Base-by-base conservation (phyloP, 2,113 vertebrate species). In the Antigone vipio region DNA sequence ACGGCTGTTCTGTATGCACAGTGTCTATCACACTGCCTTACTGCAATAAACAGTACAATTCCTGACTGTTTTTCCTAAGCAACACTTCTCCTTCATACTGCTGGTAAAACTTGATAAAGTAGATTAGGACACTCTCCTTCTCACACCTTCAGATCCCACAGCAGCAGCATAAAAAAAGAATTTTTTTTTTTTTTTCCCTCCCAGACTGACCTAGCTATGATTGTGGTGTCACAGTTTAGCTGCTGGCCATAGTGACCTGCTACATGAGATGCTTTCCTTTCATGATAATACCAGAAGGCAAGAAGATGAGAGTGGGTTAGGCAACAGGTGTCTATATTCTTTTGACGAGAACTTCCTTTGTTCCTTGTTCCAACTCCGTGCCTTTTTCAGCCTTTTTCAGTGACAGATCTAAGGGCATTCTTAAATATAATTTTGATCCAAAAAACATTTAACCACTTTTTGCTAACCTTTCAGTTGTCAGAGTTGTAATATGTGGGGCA, bases 281-380 rank as follows among this genome's bases (percentile, higher is more conserved):
- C 83, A 74, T 58, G 32, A 71, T 18, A 77, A 89, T 40, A 80
- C 16, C 24, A 74, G 85, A 66, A 82, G 6, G 3, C 20, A 10
- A 44, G 30, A 77, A 44, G 49, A 83, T 53, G 24, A 77, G 69
- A 74, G 56, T 62, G 42, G 59, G 15, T 77, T 56, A 68, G 71
- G 77, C 67, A 80, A 93, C 35, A 74, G 59, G 47, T 53, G 9
- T 42, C 81, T 73, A 5, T 29, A 47, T 53, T 40, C 75, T 84
- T 96, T 67, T 88, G 71, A 95, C 5, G 2, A 45, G 38, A 91
- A 11, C 24, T 47, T 79, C 34, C 69, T 97, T 87, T 97, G 69
- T 91, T 91, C 56, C 52, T 44, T 81, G 38, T 77, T 89, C 44
- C 35, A 72, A 49, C 50, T 73, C 18, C 2, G 1, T 47, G 77